These are phyloP conservation scores for Xenopus petersii DNA, from an alignment of 2,797 vertebrate species.

Conservation along the genomic window DNA sequence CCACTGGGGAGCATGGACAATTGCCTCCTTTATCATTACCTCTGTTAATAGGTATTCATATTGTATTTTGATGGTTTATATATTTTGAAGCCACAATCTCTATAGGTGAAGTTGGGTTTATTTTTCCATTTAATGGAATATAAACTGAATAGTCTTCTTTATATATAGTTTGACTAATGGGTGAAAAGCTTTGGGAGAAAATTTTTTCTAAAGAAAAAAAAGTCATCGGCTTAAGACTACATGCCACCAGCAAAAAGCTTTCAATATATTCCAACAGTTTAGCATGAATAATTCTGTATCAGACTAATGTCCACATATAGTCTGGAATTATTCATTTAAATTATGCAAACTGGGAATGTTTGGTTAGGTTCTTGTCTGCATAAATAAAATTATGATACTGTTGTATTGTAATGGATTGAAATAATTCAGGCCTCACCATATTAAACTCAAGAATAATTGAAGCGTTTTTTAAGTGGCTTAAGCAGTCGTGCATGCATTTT, in stretches of 20 bases:
- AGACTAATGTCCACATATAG: constrained; percentile 33
- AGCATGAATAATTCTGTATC: constrained; percentile 41
- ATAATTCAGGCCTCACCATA: constrained; percentile 44
- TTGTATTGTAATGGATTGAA: constrained; percentile 45
- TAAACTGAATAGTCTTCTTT: constrained; percentile 1
- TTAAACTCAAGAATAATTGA: constrained; percentile 48
- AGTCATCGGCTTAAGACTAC: constrained; percentile 25
- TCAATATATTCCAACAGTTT: constrained; percentile 27
- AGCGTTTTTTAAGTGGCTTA: constrained; percentile 44
- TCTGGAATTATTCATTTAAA: constrained; percentile 38
- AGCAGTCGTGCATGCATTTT: constrained; percentile 43
- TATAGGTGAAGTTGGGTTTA: background rate
- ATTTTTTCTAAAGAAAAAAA: constrained; percentile 11
- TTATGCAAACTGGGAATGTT: constrained; percentile 39
- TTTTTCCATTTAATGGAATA: constrained; percentile 18
- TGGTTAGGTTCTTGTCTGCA: constrained; percentile 42
- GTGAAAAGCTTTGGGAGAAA: constrained; percentile 11
- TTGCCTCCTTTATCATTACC: no score
- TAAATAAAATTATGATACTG: constrained; percentile 46
- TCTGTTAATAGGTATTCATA: no score
- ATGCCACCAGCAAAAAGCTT: constrained; percentile 35
- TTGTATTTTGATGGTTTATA: no score
- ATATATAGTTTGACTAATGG: constrained; percentile 19
- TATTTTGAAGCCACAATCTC: no score
- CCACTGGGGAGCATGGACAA: no score